phyloP scores from a whole-genome alignment of 2,113 vertebrate species.

The Oryzias melastigma region DNA sequence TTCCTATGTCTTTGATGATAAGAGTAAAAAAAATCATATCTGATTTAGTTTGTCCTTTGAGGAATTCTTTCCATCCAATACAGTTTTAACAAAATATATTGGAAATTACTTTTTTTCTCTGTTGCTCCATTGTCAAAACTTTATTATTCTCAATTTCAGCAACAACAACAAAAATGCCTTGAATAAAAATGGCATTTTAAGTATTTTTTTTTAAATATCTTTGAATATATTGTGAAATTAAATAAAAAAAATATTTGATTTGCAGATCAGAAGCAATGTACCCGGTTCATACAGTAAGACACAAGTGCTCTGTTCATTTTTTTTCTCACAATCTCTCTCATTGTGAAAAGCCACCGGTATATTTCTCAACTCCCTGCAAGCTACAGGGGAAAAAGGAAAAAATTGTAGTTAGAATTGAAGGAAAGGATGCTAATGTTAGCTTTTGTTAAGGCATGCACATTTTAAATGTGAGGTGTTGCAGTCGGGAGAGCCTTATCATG shows the following conservation, averaged over 20 bases:
- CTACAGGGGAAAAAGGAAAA: not conserved
- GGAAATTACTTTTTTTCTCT: too few relatives aligned
- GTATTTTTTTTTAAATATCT: too few relatives aligned
- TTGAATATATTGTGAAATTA: too few relatives aligned
- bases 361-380: constrained; percentile 17
- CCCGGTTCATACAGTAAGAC: too few relatives aligned
- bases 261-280: too few relatives aligned
- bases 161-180: too few relatives aligned
- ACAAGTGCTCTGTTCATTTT: too few relatives aligned
- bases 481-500: constrained; percentile 5
- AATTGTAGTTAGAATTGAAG: constrained; percentile 5
- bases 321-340: not conserved
- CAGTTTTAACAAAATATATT: not conserved
- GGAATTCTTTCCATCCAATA: not conserved
- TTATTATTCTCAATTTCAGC: too few relatives aligned
- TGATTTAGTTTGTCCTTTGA: not conserved
- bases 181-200: too few relatives aligned
- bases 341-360: constrained; percentile 57
- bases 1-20: constrained; percentile 35
- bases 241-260: too few relatives aligned
- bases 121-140: too few relatives aligned
- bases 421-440: constrained; percentile 8
- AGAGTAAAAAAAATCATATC: constrained; percentile 14
- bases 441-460: not conserved
- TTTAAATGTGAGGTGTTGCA: not conserved